phyloP scores from a whole-genome alignment of 2,888 invertebrate species.

The Luperina testacea region DNA sequence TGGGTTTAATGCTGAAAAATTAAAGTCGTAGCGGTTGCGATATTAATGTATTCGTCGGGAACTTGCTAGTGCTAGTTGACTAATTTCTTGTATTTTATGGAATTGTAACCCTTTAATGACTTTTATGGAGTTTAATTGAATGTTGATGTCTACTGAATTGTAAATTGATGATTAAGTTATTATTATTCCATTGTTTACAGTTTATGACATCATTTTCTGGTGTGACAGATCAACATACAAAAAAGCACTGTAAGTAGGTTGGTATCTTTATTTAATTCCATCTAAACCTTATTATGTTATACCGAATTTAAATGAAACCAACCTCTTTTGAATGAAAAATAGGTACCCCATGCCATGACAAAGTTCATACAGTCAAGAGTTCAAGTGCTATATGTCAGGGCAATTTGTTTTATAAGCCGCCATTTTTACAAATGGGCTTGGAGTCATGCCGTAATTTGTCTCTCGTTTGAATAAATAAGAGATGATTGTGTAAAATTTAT shows the following conservation, averaged over 20 bases:
- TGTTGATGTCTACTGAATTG: not conserved
- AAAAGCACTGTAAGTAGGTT: not conserved
- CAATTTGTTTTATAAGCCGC: constrained; percentile 38
- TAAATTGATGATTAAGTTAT: not conserved
- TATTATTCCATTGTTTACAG: not conserved
- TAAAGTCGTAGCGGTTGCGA: constrained; percentile 69
- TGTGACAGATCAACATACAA: not conserved
- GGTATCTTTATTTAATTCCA: not conserved
- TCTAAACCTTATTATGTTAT: not conserved
- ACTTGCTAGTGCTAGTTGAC: constrained; percentile 54
- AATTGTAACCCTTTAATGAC: not conserved
- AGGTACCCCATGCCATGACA: not conserved
- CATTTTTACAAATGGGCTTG: constrained; percentile 20
- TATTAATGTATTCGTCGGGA: constrained; percentile 72
- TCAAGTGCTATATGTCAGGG: constrained; percentile 22
- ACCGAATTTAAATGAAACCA: not conserved
- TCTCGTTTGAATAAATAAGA: constrained; percentile 22
- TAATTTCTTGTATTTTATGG: constrained; percentile 50
- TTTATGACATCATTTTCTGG: not conserved
- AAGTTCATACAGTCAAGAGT: constrained; percentile 15
- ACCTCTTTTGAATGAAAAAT: constrained; percentile 8
- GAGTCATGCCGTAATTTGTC: constrained; percentile 9
- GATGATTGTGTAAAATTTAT: constrained; percentile 4
- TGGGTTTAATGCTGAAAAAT: constrained; percentile 77
- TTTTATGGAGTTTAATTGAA: constrained; percentile 9